A percentile compares a stretch with the other conserved stretches of the same genome.
These are phyloP conservation scores for Timandra comae DNA, from an alignment of 2,888 invertebrate species.

Conservation along the genomic window DNA sequence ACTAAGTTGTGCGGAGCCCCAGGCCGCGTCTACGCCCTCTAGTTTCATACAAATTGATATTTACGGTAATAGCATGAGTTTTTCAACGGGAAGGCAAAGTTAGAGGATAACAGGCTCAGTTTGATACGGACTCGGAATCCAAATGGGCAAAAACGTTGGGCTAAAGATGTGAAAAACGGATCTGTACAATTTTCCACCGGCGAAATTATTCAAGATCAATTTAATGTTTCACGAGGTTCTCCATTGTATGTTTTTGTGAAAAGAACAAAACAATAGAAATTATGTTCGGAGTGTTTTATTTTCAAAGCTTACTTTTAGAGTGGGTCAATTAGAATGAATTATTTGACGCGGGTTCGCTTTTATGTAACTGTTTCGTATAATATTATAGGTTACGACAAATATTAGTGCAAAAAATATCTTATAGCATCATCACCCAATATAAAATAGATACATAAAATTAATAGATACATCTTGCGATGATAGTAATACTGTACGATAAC, in stretches of 20 bases:
- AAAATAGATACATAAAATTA: too few species aligned
- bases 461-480: too few species aligned
- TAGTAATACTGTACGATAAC: too few species aligned
- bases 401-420: too few species aligned
- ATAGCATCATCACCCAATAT: too few species aligned
- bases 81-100: slow-evolving; percentile 66
- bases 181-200: slow-evolving; percentile 45
- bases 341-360: slow-evolving; percentile 21
- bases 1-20: slow-evolving; percentile 44
- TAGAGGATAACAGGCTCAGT: slow-evolving; percentile 66
- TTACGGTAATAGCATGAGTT: slow-evolving; percentile 74
- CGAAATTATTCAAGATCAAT: slow-evolving; percentile 57
- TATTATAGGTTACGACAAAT: too few species aligned
- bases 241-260: slow-evolving; percentile 29
- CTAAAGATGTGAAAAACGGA: slow-evolving; percentile 61
- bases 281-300: slow-evolving; percentile 5
- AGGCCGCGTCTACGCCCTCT: slow-evolving; percentile 56
- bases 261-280: slow-evolving; percentile 24
- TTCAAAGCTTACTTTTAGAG: slow-evolving; percentile 5
- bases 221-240: slow-evolving; percentile 50
- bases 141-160: slow-evolving; percentile 61
- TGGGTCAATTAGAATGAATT: slow-evolving; percentile 20
- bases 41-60: slow-evolving; percentile 76
- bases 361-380: slow-evolving; percentile 18
- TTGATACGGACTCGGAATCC: slow-evolving; percentile 57